These are phyloP conservation scores for Nanger granti DNA, from an alignment of 2,113 vertebrate species.

Conservation along the genomic window DNA sequence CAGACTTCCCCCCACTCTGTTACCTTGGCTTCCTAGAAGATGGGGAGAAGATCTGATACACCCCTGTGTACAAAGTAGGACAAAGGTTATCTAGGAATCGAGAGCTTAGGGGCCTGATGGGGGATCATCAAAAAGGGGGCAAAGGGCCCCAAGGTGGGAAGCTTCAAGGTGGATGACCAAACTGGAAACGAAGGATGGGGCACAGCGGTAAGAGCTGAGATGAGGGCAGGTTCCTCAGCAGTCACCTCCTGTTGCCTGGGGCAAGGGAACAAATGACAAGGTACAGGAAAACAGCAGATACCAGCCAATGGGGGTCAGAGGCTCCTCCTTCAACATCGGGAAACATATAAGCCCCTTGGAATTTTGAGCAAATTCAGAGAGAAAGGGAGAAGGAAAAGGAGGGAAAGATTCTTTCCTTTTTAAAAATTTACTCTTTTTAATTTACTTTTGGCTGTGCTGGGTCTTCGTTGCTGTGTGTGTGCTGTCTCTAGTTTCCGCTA, in stretches of 20 bases:
- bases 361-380: neutral
- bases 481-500: neutral
- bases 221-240: neutral
- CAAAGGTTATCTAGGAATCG: neutral
- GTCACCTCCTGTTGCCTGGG: neutral
- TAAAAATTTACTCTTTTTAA: neutral
- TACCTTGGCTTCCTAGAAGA: neutral
- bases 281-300: neutral
- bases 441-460: neutral
- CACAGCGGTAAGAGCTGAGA: neutral
- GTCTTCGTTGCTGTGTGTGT: neutral
- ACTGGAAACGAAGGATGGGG: neutral
- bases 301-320: neutral
- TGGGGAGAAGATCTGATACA: neutral
- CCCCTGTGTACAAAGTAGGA: neutral
- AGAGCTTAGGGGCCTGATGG: neutral
- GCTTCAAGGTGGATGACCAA: neutral
- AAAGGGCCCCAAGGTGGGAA: neutral
- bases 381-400: neutral
- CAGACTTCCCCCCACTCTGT: fast-evolving
- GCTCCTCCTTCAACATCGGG: neutral
- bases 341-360: neutral
- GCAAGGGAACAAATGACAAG: neutral
- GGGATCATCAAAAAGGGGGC: neutral
- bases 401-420: neutral